Conservation (phyloP, 2,888 invertebrate genomes). For the Dromius quadrimaculatus region DNA sequence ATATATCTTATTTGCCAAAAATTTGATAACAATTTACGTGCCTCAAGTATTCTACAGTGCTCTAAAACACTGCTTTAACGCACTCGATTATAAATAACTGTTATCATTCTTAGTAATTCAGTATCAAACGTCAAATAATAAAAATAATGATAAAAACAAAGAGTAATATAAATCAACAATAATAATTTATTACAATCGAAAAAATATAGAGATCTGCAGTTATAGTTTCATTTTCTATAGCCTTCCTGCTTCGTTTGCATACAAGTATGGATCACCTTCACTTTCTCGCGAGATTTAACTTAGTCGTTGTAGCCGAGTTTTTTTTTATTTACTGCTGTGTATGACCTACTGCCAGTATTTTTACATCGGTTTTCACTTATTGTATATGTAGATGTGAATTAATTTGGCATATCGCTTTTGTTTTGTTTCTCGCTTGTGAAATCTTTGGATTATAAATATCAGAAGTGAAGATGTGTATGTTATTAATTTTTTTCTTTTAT, state of each 20-base stretch:
- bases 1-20: too few species aligned
- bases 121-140: too few species aligned
- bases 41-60: too few species aligned
- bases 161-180: too few species aligned
- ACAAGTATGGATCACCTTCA: background rate
- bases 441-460: slow-evolving; percentile 2
- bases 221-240: too few species aligned
- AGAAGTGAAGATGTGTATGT: background rate
- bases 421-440: slow-evolving; percentile 13
- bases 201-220: too few species aligned
- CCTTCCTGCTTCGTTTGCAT: background rate
- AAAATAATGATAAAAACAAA: too few species aligned
- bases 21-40: too few species aligned
- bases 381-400: background rate
- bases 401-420: background rate
- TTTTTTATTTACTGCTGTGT: slow-evolving; percentile 8
- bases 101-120: too few species aligned
- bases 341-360: slow-evolving; percentile 24
- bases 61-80: too few species aligned
- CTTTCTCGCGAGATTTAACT: slow-evolving; percentile 18
- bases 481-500: background rate
- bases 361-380: slow-evolving; percentile 19
- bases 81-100: too few species aligned
- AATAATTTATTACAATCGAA: too few species aligned
- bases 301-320: background rate